These are phyloP conservation scores for Sturmia bella DNA, from an alignment of 2,888 invertebrate species.

Conservation along the genomic window DNA sequence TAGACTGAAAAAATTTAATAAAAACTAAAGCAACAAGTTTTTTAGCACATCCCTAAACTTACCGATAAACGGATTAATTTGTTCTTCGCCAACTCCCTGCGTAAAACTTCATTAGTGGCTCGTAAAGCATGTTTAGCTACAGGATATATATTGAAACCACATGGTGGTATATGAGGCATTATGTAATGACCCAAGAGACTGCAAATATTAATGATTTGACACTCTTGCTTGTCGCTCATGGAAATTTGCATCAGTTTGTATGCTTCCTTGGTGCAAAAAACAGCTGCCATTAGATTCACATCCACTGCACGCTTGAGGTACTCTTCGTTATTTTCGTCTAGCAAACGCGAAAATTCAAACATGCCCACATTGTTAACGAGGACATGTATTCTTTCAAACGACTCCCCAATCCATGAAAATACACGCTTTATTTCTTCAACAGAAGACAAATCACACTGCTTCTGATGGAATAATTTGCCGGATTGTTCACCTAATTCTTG, in stretches of 20 bases:
- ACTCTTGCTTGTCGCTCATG: constrained; percentile 76
- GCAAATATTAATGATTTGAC: constrained; percentile 82
- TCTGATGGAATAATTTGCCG: constrained; percentile 78
- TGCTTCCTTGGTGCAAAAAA: constrained; percentile 82
- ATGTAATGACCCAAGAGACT: constrained; percentile 82
- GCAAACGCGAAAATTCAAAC: constrained; percentile 71
- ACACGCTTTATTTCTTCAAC: constrained; percentile 83
- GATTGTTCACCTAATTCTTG: constrained; percentile 62
- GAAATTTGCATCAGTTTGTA: constrained; percentile 82
- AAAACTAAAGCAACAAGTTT: no score
- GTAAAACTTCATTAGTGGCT: constrained; percentile 75
- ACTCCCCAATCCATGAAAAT: constrained; percentile 82
- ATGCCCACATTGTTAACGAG: constrained; percentile 84
- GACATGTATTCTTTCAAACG: constrained; percentile 82
- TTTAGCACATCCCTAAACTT: constrained; percentile 60
- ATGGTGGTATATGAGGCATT: constrained; percentile 75
- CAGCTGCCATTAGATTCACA: constrained; percentile 81
- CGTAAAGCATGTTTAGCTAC: constrained; percentile 76
- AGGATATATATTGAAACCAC: constrained; percentile 77
- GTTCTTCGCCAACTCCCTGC: constrained; percentile 74
- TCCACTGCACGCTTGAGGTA: constrained; percentile 78
- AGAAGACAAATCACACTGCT: constrained; percentile 83
- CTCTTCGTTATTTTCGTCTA: constrained; percentile 74
- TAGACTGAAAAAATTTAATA: constrained; percentile 71
- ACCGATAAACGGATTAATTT: constrained; percentile 76